Percentiles rank a stretch among this genome's conserved stretches.
phyloP scores from a whole-genome alignment of 2,888 invertebrate genomes.

The Diarsia brunnea region DNA sequence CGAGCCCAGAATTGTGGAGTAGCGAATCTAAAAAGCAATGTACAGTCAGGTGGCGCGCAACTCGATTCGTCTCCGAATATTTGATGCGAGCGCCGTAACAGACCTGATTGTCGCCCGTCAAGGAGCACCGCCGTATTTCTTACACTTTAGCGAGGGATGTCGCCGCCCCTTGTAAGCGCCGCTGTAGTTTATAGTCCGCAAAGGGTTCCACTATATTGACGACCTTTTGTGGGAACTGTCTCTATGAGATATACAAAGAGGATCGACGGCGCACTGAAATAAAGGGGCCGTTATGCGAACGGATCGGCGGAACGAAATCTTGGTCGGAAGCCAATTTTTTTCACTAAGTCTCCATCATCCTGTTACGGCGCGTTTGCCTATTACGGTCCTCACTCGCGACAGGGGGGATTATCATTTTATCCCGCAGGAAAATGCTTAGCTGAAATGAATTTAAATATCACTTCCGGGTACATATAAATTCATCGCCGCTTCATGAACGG shows the following conservation, averaged over 20 bases:
- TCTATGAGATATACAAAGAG: constrained; percentile 57
- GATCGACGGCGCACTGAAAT: constrained; percentile 54
- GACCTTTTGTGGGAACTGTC: constrained; percentile 62
- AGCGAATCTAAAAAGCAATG: constrained; percentile 71
- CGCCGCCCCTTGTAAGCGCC: constrained; percentile 54
- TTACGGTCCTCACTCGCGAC: constrained; percentile 48
- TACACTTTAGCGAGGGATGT: constrained; percentile 52
- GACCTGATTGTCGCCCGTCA: constrained; percentile 54
- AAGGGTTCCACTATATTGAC: constrained; percentile 65
- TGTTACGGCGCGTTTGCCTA: constrained; percentile 51
- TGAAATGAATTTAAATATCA: constrained; percentile 69
- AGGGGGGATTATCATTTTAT: constrained; percentile 61
- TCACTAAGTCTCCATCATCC: constrained; percentile 58
- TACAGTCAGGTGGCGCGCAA: constrained; percentile 65
- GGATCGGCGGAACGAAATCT: constrained; percentile 52
- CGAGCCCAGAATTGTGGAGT: constrained; percentile 69
- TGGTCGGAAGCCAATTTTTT: constrained; percentile 57
- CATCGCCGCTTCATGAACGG: constrained; percentile 54
- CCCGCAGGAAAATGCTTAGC: constrained; percentile 50
- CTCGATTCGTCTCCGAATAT: constrained; percentile 61
- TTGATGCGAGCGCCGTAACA: constrained; percentile 50
- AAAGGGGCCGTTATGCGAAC: constrained; percentile 53
- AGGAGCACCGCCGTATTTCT: constrained; percentile 52
- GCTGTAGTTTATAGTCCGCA: constrained; percentile 65
- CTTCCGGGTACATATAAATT: constrained; percentile 62